These are phyloP conservation scores for Phalacrocorax carbo DNA, from an alignment of 2,113 vertebrate species.

Conservation along the genomic window DNA sequence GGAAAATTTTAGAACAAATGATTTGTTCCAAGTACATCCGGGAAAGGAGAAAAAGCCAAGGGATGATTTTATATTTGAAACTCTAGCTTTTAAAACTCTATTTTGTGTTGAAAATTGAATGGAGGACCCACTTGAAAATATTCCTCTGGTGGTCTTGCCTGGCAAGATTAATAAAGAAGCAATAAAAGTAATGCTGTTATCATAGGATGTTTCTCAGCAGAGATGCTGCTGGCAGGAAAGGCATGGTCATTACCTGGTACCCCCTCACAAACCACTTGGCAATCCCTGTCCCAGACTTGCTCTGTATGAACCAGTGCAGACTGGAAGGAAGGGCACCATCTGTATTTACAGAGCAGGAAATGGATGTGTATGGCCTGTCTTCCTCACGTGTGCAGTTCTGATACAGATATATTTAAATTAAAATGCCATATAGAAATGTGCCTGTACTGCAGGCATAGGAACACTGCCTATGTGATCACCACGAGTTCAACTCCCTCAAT, in stretches of 20 bases:
- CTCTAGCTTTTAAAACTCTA: not conserved
- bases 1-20: slow-evolving; percentile 36
- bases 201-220: not conserved
- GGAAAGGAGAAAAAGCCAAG: slow-evolving; percentile 11
- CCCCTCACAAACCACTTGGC: not conserved
- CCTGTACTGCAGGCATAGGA: not conserved
- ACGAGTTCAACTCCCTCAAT: not conserved
- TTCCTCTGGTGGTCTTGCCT: not conserved
- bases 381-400: not conserved
- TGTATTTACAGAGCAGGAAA: not conserved
- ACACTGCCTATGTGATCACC: not conserved
- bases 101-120: not conserved
- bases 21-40: slow-evolving; percentile 4
- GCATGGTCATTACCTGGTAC: not conserved
- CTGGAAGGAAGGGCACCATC: not conserved
- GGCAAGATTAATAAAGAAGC: not conserved
- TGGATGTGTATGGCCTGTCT: not conserved
- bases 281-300: not conserved
- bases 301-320: accelerated
- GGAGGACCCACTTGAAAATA: not conserved
- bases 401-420: not conserved
- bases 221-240: not conserved
- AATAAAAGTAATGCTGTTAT: not conserved
- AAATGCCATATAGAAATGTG: not conserved
- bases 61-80: not conserved